Base-by-base conservation (phyloP, 2,888 invertebrate genomes). In the Agapostemon virescens region DNA sequence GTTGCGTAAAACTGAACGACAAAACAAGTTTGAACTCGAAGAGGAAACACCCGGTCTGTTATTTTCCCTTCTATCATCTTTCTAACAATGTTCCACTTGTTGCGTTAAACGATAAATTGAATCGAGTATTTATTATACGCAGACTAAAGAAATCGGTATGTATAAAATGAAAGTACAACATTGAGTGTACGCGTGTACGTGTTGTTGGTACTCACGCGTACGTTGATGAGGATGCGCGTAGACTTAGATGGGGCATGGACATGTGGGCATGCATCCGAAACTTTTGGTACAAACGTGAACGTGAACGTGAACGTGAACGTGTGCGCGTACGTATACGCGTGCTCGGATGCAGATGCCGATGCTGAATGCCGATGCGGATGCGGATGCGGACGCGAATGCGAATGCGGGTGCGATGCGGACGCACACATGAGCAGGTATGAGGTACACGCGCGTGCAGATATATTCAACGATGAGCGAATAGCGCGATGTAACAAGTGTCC, bases 401-500 rank as follows among this genome's bases (percentile, higher is more conserved):
- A 23, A 49, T 45, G 23, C 23, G 52, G 23, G 3, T 52, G 52
- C 52, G 52, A 23, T 64, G 72, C 72, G 55, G 38, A 36, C 38
- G 66, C 45, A 78, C 80, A 58, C 55, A 69, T 58, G 64, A 63
- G 69, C 69, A 70, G 49, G 63, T 78, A 69, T 76, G 79, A 72
- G 67, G 78, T 78, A 76, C 79, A 72, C 78, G 78, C 80, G 73
- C 73, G 80, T 73, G 80, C 79, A 78, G 69, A 78, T 89, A 85
- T 85, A 87, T 88, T 89, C 88, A 88, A 88, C 89, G 85, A 87
- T 87, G 88, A 87, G 87, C 89, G 88, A 89, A 85, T 89, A 88
- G 88, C 87, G 86, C 87, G 89, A 89, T 88, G 86, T 89, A 90
- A 91, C 90, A 89, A 80, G 89, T 91, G 88, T 89, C 90, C 91